Conservation (phyloP, 2,113 vertebrate genomes). For the Gymnocephalus cernua region DNA sequence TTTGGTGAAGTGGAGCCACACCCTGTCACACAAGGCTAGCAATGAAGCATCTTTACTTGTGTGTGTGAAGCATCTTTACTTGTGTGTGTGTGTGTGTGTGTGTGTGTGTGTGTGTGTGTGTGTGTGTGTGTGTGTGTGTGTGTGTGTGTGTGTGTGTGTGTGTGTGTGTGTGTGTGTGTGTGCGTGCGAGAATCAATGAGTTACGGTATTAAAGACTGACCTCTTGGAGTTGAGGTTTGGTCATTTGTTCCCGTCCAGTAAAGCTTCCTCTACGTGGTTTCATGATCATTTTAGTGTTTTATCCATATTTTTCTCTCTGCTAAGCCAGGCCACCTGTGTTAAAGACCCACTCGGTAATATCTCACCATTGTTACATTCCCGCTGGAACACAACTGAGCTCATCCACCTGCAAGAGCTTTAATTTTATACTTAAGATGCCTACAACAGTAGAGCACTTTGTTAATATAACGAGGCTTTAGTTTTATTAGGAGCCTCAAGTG, state of each 20-base stretch:
- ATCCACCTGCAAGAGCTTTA: conserved; percentile 58
- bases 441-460: conserved; percentile 42
- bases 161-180: conserved; percentile 17
- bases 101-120: not conserved
- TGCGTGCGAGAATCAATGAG: conserved; percentile 11
- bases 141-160: not conserved
- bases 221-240: conserved; percentile 16
- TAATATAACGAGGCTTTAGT: conserved; percentile 14
- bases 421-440: conserved; percentile 1
- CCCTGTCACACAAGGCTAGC: not conserved
- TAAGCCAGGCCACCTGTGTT: conserved; percentile 43
- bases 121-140: conserved; percentile 14
- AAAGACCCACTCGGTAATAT: conserved; percentile 22
- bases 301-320: conserved; percentile 28
- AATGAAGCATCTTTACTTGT: conserved; percentile 10
- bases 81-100: too few relatives aligned
- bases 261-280: conserved; percentile 6
- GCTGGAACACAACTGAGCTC: conserved; percentile 58
- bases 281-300: conserved; percentile 40
- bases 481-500: conserved; percentile 20
- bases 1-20: conserved; percentile 22
- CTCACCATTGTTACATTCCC: conserved; percentile 47
- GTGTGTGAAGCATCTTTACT: conserved; percentile 2
- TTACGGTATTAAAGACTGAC: conserved; percentile 53
- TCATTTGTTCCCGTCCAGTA: conserved; percentile 3